A percentile compares a stretch with the other conserved stretches of the same genome.
These are phyloP conservation scores for Neria commutata DNA, from an alignment of 2,888 invertebrate genomes.

Conservation along the genomic window DNA sequence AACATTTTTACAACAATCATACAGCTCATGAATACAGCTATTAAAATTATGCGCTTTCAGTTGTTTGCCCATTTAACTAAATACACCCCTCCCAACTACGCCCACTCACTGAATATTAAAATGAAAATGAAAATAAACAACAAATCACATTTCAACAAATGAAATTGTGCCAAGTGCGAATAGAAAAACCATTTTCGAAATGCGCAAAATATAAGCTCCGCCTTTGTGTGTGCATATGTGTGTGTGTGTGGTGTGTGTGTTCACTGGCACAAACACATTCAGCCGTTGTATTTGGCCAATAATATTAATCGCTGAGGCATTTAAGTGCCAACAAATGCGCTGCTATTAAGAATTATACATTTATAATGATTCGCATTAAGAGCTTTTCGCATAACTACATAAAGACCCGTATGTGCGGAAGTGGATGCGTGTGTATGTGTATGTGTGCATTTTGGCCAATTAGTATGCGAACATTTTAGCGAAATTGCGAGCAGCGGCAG, in stretches of 20 bases:
- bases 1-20: too few relatives aligned
- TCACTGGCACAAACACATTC: conserved; percentile 7
- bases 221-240: background rate
- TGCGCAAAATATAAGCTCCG: background rate
- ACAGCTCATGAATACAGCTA: too few relatives aligned
- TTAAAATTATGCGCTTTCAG: too few relatives aligned
- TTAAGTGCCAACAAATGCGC: too few relatives aligned
- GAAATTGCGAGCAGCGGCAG: conserved; percentile 16
- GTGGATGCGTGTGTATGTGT: background rate
- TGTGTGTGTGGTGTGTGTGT: conserved; percentile 6
- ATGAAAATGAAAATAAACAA: background rate
- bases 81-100: too few relatives aligned
- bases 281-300: too few relatives aligned
- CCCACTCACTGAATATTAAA: background rate
- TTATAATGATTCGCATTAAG: too few relatives aligned
- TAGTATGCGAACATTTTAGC: background rate
- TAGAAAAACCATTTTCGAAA: background rate
- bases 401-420: conserved; percentile 15
- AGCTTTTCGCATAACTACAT: conserved; percentile 41
- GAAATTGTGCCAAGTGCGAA: background rate
- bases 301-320: too few relatives aligned
- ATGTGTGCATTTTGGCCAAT: too few relatives aligned
- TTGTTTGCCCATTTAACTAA: too few relatives aligned
- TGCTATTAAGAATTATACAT: too few relatives aligned
- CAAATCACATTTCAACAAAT: background rate